Evolutionary conservation across 2,888 invertebrate genomes (phyloP).

Genomic region (Tetrapedia diversipes): DNA sequence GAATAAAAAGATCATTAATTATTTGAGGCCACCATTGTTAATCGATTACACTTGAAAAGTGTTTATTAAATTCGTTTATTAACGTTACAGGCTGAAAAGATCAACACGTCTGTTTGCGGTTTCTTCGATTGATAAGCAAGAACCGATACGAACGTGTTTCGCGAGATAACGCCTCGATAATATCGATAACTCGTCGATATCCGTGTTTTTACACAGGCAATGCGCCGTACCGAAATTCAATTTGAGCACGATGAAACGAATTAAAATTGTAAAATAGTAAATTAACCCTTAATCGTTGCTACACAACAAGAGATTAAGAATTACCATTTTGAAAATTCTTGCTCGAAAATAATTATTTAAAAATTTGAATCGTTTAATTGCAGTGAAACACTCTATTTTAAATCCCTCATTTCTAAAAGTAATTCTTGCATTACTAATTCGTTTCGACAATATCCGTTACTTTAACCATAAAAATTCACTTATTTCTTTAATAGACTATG

Average conservation of each 20-base stretch:
- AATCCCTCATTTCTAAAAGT: too few relatives aligned
- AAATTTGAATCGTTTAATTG: too few relatives aligned
- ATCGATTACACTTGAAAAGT: slow-evolving; percentile 14
- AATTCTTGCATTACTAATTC: too few relatives aligned
- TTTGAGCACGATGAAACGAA: neutral
- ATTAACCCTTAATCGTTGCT: too few relatives aligned
- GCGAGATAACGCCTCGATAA: slow-evolving; percentile 50
- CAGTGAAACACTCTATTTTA: too few relatives aligned
- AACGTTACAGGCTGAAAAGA: slow-evolving; percentile 13
- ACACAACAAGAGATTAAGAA: too few relatives aligned
- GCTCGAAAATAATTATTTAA: too few relatives aligned
- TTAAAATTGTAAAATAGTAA: neutral
- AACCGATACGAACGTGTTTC: slow-evolving; percentile 44
- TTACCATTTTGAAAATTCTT: too few relatives aligned
- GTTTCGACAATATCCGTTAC: too few relatives aligned
- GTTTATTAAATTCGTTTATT: slow-evolving; percentile 18
- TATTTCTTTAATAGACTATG: too few relatives aligned
- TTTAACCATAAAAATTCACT: too few relatives aligned
- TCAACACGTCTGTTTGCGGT: slow-evolving; percentile 38
- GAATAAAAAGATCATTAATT: neutral
- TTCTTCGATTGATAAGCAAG: slow-evolving; percentile 52
- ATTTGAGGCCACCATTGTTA: slow-evolving; percentile 6
- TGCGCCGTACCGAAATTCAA: slow-evolving; percentile 34
- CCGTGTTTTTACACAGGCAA: neutral
- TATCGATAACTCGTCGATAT: slow-evolving; percentile 20